Evolutionary conservation across 2,113 vertebrate genomes (phyloP).

Genomic region (Upupa epops): DNA sequence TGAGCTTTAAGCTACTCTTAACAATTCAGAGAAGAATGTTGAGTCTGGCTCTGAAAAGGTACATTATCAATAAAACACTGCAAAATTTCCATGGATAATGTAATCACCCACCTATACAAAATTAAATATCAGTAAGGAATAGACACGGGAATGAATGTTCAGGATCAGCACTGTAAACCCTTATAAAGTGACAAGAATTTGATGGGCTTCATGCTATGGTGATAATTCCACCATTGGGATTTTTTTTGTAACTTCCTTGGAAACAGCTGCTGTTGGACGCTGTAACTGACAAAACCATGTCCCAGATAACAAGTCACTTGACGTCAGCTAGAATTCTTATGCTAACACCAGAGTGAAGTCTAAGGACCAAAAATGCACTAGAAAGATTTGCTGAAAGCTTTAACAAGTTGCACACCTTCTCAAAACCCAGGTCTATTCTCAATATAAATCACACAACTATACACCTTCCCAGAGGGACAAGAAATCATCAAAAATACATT

Average conservation of each 20-base stretch:
- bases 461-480: not conserved
- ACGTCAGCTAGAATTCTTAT: not conserved
- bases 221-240: accelerated
- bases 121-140: not conserved
- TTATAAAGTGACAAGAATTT: not conserved
- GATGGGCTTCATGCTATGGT: not conserved
- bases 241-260: not conserved
- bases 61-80: not conserved
- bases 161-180: not conserved
- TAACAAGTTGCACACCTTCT: not conserved
- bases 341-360: not conserved
- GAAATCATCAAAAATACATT: not conserved
- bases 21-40: not conserved
- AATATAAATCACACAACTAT: not conserved
- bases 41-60: not conserved
- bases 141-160: not conserved
- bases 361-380: not conserved
- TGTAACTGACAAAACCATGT: not conserved
- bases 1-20: not conserved
- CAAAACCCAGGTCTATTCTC: not conserved
- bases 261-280: not conserved
- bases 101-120: not conserved
- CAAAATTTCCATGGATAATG: not conserved
- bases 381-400: not conserved
- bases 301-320: not conserved